phyloP scores from a whole-genome alignment of 2,888 invertebrate species.

The Ariolimax columbianus region DNA sequence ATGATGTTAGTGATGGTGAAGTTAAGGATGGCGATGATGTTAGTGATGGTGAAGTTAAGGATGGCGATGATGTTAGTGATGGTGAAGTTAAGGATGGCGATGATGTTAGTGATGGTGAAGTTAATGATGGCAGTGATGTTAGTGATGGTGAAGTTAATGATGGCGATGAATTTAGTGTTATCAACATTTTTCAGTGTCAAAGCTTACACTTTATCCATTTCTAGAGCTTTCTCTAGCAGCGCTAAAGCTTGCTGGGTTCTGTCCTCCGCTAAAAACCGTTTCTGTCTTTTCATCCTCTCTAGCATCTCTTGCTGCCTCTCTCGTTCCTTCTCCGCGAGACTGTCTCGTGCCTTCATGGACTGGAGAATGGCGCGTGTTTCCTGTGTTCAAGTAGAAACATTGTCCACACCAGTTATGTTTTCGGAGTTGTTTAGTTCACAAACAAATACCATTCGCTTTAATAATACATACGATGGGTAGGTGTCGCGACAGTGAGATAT shows the following conservation, averaged over 20 bases:
- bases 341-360: slow-evolving; percentile 61
- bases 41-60: not conserved
- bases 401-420: too few relatives aligned
- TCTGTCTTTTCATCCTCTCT: slow-evolving; percentile 60
- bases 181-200: not conserved
- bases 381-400: too few relatives aligned
- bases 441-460: too few relatives aligned
- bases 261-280: slow-evolving; percentile 62
- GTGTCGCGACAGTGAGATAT: too few relatives aligned
- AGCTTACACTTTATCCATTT: slow-evolving; percentile 66
- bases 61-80: too few relatives aligned
- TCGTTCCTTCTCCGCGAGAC: slow-evolving; percentile 63
- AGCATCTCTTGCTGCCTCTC: slow-evolving; percentile 65
- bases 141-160: not conserved
- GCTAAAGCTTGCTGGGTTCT: slow-evolving; percentile 65
- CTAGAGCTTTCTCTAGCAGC: slow-evolving; percentile 66
- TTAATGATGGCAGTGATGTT: not conserved
- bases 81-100: too few relatives aligned
- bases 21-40: not conserved
- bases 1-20: not conserved
- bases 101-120: not conserved
- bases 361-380: slow-evolving; percentile 67
- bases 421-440: too few relatives aligned
- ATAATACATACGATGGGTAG: too few relatives aligned
- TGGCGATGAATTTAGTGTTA: not conserved